Evolutionary conservation across 2,888 invertebrate species (phyloP).

Genomic region (Patella caerulea): DNA sequence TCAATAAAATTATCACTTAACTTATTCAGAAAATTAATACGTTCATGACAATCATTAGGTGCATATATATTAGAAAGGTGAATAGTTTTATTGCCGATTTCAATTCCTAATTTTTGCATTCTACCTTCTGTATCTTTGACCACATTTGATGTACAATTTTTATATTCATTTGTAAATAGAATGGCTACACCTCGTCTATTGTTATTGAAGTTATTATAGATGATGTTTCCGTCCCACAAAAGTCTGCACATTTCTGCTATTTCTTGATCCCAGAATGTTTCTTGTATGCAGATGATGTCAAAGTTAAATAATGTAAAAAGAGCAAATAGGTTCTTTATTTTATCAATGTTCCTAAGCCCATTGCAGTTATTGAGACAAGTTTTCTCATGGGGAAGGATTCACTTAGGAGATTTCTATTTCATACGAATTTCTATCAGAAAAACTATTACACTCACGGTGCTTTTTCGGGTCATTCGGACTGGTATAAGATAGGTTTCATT

Average conservation of each 20-base stretch:
- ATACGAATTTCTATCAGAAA: too few relatives aligned
- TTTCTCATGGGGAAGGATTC: neutral
- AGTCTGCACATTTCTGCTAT: neutral
- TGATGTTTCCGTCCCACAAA: conserved; percentile 3
- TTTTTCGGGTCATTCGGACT: too few relatives aligned
- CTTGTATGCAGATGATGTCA: neutral
- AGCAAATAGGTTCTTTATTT: neutral
- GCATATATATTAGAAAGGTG: neutral
- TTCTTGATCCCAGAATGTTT: neutral
- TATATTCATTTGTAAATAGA: neutral
- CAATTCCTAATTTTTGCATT: neutral
- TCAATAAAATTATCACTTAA: neutral
- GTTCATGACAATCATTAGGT: neutral
- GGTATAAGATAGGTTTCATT: too few relatives aligned
- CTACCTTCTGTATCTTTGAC: neutral
- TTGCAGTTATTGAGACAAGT: neutral
- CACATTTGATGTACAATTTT: neutral
- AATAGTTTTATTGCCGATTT: neutral
- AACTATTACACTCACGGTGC: too few relatives aligned
- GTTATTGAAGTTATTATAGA: neutral
- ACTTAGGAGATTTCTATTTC: too few relatives aligned
- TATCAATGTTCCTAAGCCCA: neutral
- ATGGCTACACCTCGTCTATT: neutral
- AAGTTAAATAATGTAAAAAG: neutral
- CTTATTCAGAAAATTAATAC: neutral